Percentiles rank a stretch among this genome's conserved stretches.
Evolutionary conservation across 2,888 invertebrate species (phyloP).

Genomic region (Didymodactylos carnosus): DNA sequence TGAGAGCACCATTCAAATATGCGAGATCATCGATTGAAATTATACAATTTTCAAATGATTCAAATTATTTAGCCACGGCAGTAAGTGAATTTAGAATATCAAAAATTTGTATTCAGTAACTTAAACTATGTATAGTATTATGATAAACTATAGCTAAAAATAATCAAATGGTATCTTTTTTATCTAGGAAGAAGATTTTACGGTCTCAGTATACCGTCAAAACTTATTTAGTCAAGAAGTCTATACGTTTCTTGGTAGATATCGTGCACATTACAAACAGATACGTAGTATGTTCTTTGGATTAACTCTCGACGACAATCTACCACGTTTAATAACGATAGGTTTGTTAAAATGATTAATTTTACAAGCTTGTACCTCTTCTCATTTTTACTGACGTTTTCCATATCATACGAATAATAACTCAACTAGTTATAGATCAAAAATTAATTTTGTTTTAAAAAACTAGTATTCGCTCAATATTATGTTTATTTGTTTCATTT

Average conservation of each 20-base stretch:
- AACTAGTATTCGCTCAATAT: not conserved
- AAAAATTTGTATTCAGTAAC: not conserved
- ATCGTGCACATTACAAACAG: conserved; percentile 32
- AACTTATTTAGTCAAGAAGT: conserved; percentile 16
- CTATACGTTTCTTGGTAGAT: conserved; percentile 29
- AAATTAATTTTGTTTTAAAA: not conserved
- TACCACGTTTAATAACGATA: conserved; percentile 27
- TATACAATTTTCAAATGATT: conserved; percentile 30
- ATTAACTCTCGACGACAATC: conserved; percentile 25
- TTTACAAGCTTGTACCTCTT: not conserved
- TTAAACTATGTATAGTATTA: conserved; percentile 29
- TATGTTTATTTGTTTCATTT: not conserved
- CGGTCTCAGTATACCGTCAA: conserved; percentile 24
- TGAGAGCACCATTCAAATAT: conserved; percentile 27
- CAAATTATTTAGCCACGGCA: conserved; percentile 30
- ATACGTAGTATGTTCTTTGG: conserved; percentile 32
- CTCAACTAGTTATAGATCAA: not conserved
- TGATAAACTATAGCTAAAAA: conserved; percentile 31
- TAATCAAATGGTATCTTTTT: conserved; percentile 18
- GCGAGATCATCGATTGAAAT: conserved; percentile 29
- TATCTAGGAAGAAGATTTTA: conserved; percentile 29
- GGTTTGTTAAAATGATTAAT: conserved; percentile 31
- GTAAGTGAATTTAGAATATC: conserved; percentile 26
- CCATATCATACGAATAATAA: not conserved
- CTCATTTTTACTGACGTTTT: not conserved